phyloP scores from a whole-genome alignment of 2,113 vertebrate genomes.

The Ammodytes dubius region DNA sequence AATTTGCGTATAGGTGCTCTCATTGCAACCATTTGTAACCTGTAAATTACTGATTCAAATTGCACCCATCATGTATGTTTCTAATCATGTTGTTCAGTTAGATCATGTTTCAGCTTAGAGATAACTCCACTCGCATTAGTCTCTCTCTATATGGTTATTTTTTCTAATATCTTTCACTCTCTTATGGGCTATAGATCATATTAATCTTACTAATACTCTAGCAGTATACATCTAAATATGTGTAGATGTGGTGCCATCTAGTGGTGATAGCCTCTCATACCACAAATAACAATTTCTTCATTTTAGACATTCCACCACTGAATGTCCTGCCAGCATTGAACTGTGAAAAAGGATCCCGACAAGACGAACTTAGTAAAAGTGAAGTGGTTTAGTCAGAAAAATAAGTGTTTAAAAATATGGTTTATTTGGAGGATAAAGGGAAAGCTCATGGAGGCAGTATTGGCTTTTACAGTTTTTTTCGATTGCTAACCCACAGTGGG shows the following conservation, averaged over 20 bases:
- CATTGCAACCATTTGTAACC: not conserved
- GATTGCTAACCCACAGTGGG: too few relatives aligned
- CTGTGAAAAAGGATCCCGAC: not conserved
- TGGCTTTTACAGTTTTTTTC: not conserved
- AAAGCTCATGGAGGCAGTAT: not conserved
- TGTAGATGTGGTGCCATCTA: slow-evolving; percentile 32
- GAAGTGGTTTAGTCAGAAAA: not conserved
- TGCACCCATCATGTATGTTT: not conserved
- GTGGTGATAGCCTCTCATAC: slow-evolving; percentile 12
- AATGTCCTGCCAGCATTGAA: not conserved
- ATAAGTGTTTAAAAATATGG: not conserved
- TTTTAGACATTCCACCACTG: not conserved
- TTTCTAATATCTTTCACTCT: not conserved
- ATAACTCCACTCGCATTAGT: too few relatives aligned
- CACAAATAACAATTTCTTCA: not conserved
- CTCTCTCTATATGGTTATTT: not conserved
- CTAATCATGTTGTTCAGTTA: too few relatives aligned
- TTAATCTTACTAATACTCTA: not conserved
- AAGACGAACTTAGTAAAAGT: not conserved
- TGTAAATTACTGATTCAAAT: not conserved
- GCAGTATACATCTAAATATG: not conserved
- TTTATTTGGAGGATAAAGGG: slow-evolving; percentile 35
- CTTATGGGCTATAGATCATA: not conserved
- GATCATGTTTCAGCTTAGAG: too few relatives aligned
- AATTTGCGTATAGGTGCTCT: not conserved